Evolutionary conservation across 2,113 vertebrate species (phyloP), one percentile per base, ranked within the genome.

Genomic region (Hippopotamus amphibius): DNA sequence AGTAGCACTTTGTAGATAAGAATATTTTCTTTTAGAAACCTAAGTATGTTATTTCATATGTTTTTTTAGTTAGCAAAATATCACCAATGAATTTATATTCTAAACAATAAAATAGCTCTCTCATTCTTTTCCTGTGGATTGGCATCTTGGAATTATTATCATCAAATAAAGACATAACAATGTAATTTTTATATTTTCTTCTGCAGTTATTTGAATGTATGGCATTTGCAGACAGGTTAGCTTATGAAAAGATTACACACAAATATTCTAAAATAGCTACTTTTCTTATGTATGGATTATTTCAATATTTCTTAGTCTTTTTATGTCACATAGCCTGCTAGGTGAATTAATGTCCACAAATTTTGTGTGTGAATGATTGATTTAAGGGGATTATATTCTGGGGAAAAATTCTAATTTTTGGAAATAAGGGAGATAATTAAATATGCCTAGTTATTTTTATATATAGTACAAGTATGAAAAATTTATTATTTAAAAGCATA

Each of bases 381-480:
- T 96, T 93, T 92, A 94, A 84, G 87, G 28, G 17, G 19, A 11
- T 77, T 94, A 87, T 71, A 30, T 81, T 92, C 48, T 84, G 41
- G 41, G 12, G 50, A 50, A 92, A 92, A 7, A 84, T 46, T 83
- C 1, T 92, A 79, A 57, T 63, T 90, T 93, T 87, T 37, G 6
- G 13, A 88, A 92, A 88, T 88, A 96, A 96, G 41, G n/a, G 41
- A 88, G 84, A 68, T 68, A 77, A 90, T 74, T 84, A 88, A 88
- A 30, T 87, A 68, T 76, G n/a, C 15, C 33, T 61, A 59, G 9
- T 86, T 21, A 87, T 92, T 95, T 95, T 22, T 61, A 61, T 30
- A 66, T 93, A 87, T 96, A 97, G 84, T 71, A 3, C 13, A 83
- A 72, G 71, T 88, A 57, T 21, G 14, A 84, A 59, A 81, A 15